Percentiles rank a stretch among this genome's conserved stretches.
Conservation (phyloP, 2,113 vertebrate species). For the Oryzias javanicus region DNA sequence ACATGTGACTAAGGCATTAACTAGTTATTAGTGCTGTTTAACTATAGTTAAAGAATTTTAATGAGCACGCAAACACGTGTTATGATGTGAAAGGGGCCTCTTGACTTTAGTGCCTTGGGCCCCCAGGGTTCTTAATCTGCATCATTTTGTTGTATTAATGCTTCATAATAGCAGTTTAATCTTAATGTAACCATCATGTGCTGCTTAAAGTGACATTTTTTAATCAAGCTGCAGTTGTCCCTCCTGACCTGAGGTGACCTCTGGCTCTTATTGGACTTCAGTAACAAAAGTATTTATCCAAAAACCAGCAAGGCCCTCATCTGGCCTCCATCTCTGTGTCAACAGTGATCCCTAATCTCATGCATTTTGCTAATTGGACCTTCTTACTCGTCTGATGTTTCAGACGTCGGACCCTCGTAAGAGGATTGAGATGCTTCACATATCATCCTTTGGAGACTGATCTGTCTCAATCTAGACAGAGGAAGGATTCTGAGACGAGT, state of each 20-base stretch:
- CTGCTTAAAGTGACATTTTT: not conserved
- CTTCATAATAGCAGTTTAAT: no score
- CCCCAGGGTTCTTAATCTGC: no score
- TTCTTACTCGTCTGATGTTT: constrained; percentile 69
- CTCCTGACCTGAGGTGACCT: not conserved
- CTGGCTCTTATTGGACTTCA: not conserved
- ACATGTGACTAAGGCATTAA: no score
- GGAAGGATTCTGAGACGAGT: constrained; percentile 29
- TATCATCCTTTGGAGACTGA: constrained; percentile 44
- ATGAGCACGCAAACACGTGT: no score
- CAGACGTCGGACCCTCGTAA: constrained; percentile 74
- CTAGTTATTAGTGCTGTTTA: no score
- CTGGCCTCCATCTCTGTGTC: constrained; percentile 8
- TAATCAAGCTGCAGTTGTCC: not conserved
- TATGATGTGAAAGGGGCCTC: no score
- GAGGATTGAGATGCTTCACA: constrained; percentile 70
- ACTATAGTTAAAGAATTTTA: no score
- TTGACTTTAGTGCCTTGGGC: no score
- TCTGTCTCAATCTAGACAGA: constrained; percentile 52
- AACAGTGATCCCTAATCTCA: constrained; percentile 62
- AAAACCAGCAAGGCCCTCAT: not conserved
- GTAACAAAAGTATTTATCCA: no score
- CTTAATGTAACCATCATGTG: not conserved
- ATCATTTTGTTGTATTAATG: no score
- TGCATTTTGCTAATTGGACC: constrained; percentile 71